These are phyloP conservation scores for Sphenopsis melanotis DNA, from an alignment of 2,797 vertebrate species.

Conservation along the genomic window DNA sequence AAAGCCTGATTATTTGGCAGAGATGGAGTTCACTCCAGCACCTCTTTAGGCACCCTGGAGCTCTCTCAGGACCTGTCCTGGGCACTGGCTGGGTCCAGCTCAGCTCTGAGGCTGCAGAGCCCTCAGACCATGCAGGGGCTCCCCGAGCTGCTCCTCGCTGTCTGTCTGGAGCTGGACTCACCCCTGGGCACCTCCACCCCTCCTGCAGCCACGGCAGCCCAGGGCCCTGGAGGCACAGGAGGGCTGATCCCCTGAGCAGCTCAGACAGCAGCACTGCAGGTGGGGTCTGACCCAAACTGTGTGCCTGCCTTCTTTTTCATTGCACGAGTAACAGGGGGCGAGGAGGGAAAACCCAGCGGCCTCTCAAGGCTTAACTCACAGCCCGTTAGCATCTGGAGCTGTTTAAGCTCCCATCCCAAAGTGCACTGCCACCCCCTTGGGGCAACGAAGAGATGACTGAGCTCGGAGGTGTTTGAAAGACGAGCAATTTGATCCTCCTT, in stretches of 20 bases:
- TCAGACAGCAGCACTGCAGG: rapidly evolving
- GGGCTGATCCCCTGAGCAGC: neutral
- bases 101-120: neutral
- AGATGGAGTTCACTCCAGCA: neutral
- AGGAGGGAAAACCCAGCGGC: neutral
- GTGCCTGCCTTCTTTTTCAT: neutral
- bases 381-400: neutral
- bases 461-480: neutral
- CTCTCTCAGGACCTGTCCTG: neutral
- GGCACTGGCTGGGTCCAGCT: neutral
- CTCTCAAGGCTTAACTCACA: neutral
- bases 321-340: neutral
- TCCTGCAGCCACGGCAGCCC: rapidly evolving
- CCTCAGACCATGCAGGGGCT: rapidly evolving
- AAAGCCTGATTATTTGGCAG: neutral
- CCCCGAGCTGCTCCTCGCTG: neutral
- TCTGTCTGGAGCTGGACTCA: rapidly evolving
- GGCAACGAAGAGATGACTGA: neutral
- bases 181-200: neutral
- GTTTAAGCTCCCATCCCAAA: neutral
- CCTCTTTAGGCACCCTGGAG: neutral
- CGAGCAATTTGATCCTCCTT: neutral
- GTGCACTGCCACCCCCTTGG: neutral
- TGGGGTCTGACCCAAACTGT: neutral
- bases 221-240: rapidly evolving